These are phyloP conservation scores for Noctuana brunneofusca DNA, from an alignment of 2,888 invertebrate genomes.

Conservation along the genomic window DNA sequence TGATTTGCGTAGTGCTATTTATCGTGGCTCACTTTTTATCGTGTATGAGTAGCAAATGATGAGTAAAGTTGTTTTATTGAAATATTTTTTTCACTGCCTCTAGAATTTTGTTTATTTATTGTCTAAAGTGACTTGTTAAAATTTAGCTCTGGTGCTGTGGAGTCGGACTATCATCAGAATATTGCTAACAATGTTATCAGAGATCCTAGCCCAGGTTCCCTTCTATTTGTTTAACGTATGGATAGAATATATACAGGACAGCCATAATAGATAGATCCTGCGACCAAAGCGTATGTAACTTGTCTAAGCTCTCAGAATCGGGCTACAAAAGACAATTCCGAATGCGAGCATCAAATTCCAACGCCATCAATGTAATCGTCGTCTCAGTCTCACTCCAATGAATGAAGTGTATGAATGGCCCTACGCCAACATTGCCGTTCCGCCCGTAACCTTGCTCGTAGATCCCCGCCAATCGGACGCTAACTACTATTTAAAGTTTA, in stretches of 20 bases:
- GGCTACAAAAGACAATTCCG: background rate
- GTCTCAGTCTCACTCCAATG: constrained; percentile 22
- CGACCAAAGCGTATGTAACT: too few relatives aligned
- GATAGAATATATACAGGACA: too few relatives aligned
- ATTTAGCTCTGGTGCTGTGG: background rate
- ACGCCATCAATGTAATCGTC: constrained; percentile 24
- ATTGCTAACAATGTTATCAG: too few relatives aligned
- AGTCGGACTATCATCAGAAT: background rate
- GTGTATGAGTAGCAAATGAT: too few relatives aligned
- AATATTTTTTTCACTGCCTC: background rate
- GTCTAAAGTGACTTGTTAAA: too few relatives aligned
- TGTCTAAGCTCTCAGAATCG: background rate
- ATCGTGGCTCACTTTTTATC: too few relatives aligned
- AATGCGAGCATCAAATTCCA: constrained; percentile 5
- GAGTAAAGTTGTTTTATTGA: too few relatives aligned
- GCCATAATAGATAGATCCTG: too few relatives aligned
- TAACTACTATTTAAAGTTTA: constrained; percentile 48
- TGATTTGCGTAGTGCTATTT: background rate
- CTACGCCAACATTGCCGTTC: constrained; percentile 29
- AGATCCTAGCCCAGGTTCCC: too few relatives aligned
- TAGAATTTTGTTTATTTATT: background rate
- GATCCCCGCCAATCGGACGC: constrained; percentile 50
- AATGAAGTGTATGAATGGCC: constrained; percentile 34
- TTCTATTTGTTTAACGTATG: too few relatives aligned
- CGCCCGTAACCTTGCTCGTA: constrained; percentile 59